Percentiles rank a stretch among this genome's conserved stretches.
These are phyloP conservation scores for Periplaneta americana DNA, from an alignment of 1,140 invertebrate genomes.

Conservation along the genomic window DNA sequence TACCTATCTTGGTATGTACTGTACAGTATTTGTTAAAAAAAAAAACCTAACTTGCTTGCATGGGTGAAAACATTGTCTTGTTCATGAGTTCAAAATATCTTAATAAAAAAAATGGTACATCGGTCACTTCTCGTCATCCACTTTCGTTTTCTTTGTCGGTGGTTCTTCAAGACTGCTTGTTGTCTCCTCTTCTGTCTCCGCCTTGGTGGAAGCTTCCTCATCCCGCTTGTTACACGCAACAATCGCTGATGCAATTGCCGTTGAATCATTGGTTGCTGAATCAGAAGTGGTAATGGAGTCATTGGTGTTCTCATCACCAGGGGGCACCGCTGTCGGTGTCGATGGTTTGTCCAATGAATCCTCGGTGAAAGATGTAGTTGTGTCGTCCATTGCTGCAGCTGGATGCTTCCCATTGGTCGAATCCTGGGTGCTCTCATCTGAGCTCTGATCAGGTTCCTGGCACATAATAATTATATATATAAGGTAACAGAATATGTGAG, in stretches of 20 bases:
- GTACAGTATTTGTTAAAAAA: not conserved
- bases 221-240: slow-evolving; percentile 1
- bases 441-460: slow-evolving; percentile 31
- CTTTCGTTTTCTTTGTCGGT: slow-evolving; percentile 35
- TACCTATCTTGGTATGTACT: not conserved
- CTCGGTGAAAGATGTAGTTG: slow-evolving; percentile 63
- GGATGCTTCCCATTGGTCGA: slow-evolving; percentile 36
- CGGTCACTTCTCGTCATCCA: slow-evolving; percentile 38
- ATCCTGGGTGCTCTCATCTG: slow-evolving; percentile 51
- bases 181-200: slow-evolving; percentile 29
- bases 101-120: slow-evolving; percentile 15
- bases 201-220: slow-evolving; percentile 33
- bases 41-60: slow-evolving; percentile 2
- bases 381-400: slow-evolving; percentile 43
- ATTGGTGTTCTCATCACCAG: slow-evolving; percentile 22
- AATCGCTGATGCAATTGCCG: not conserved
- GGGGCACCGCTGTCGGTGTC: slow-evolving; percentile 31
- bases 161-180: slow-evolving; percentile 28
- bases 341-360: slow-evolving; percentile 57
- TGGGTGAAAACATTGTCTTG: not conserved
- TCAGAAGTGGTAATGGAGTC: slow-evolving; percentile 25
- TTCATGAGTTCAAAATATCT: slow-evolving; percentile 3
- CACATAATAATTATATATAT: not conserved
- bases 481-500: not conserved
- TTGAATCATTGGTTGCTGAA: slow-evolving; percentile 23